These are phyloP conservation scores for Peribatodes rhomboidaria DNA, from an alignment of 2,888 invertebrate genomes.

Conservation along the genomic window DNA sequence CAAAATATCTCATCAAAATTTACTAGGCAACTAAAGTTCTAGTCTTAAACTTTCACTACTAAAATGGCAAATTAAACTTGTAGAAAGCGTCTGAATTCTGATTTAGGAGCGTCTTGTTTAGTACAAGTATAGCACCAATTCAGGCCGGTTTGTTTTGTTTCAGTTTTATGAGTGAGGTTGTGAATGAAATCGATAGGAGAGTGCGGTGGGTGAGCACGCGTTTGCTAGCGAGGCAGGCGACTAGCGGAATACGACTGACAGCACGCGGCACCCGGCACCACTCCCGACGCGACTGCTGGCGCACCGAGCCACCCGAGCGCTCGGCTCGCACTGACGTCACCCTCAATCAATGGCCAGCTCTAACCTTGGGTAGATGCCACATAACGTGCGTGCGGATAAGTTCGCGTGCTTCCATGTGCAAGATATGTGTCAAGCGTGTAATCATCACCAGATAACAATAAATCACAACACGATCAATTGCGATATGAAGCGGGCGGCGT, in stretches of 20 bases:
- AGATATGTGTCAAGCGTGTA: conserved; percentile 18
- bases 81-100: conserved; percentile 33
- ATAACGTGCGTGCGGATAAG: conserved; percentile 45
- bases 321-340: conserved; percentile 51
- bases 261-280: conserved; percentile 4
- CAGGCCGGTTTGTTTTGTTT: conserved; percentile 58
- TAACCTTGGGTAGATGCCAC: conserved; percentile 56
- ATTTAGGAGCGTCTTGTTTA: conserved; percentile 18
- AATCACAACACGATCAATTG: conserved; percentile 18
- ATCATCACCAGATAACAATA: conserved; percentile 12
- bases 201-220: conserved; percentile 49
- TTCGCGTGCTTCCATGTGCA: conserved; percentile 31
- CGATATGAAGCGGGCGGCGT: neutral
- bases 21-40: conserved; percentile 39
- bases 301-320: conserved; percentile 29
- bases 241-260: conserved; percentile 35
- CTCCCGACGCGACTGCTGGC: neutral
- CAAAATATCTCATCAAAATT: conserved; percentile 38
- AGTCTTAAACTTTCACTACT: conserved; percentile 54
- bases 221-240: conserved; percentile 49
- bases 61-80: conserved; percentile 30
- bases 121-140: conserved; percentile 47
- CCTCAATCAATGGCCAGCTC: conserved; percentile 60
- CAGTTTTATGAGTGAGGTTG: conserved; percentile 48
- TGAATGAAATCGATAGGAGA: conserved; percentile 62